phyloP scores from a whole-genome alignment of 2,113 vertebrate genomes.

The Coturnix japonica region DNA sequence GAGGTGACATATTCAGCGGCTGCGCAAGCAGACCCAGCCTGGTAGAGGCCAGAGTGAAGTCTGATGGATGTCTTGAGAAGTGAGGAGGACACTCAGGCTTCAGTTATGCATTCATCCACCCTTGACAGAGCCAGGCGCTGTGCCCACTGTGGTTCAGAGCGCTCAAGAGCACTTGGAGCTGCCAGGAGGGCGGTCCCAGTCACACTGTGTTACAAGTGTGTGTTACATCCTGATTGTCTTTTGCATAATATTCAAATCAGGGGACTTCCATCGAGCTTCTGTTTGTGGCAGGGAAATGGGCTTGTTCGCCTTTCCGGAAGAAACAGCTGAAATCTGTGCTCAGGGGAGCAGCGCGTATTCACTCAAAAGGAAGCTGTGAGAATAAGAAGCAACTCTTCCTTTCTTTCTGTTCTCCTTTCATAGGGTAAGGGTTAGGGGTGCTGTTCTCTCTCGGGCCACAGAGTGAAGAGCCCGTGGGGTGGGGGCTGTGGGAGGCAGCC shows the following conservation, averaged over 20 bases:
- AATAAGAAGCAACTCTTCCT: neutral
- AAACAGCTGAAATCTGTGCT: neutral
- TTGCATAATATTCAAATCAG: neutral
- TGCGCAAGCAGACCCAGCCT: neutral
- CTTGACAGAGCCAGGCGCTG: neutral
- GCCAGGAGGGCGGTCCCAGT: neutral
- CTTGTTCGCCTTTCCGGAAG: neutral
- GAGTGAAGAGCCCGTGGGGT: too few species aligned
- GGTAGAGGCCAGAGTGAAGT: accelerated
- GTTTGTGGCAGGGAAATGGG: accelerated
- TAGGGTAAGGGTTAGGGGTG: neutral
- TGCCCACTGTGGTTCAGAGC: neutral
- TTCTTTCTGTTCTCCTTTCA: neutral
- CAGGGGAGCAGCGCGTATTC: neutral
- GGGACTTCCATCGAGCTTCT: neutral
- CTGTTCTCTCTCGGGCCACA: too few species aligned
- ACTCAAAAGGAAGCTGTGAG: neutral
- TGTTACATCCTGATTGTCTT: neutral
- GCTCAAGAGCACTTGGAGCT: accelerated
- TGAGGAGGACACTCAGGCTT: neutral
- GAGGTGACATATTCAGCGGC: accelerated
- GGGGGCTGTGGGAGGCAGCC: too few species aligned
- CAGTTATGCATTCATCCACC: neutral
- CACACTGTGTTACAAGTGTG: accelerated
- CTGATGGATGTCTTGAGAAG: accelerated